Percentiles rank a stretch among this genome's conserved stretches.
These are phyloP conservation scores for Passer domesticus DNA, from an alignment of 2,113 vertebrate species.

Conservation along the genomic window DNA sequence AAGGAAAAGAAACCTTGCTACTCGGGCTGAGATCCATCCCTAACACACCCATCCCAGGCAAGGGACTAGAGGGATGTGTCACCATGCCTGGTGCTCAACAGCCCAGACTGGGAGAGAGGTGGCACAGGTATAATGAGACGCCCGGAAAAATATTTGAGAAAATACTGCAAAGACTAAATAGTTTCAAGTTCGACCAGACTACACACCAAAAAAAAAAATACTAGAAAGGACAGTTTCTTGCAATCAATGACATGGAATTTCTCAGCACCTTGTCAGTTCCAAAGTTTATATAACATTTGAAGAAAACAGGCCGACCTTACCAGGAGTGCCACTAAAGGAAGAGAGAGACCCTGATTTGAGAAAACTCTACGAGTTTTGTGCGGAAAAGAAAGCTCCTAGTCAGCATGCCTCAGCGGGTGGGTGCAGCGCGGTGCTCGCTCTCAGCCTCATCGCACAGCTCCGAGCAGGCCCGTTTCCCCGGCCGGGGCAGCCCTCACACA, in stretches of 20 bases:
- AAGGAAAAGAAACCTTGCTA: background rate
- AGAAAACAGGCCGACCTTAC: background rate
- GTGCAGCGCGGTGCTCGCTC: accelerated
- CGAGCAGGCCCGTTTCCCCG: accelerated
- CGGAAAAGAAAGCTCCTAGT: background rate
- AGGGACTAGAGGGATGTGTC: background rate
- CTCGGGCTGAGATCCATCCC: background rate
- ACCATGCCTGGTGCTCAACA: background rate
- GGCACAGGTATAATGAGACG: accelerated
- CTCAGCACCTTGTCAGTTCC: background rate
- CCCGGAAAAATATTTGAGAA: background rate
- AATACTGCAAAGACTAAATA: background rate
- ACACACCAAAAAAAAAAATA: background rate
- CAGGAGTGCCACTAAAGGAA: background rate
- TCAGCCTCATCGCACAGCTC: background rate
- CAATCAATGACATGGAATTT: background rate
- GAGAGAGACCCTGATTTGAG: background rate
- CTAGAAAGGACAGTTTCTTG: background rate
- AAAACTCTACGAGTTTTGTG: background rate
- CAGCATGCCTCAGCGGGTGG: no score
- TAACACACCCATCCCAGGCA: background rate
- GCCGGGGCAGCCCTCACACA: accelerated
- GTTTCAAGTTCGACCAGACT: background rate
- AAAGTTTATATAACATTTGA: accelerated
- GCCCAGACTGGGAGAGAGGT: background rate